These are phyloP conservation scores for Ranitomeya variabilis DNA, from an alignment of 2,113 vertebrate genomes.

Conservation along the genomic window DNA sequence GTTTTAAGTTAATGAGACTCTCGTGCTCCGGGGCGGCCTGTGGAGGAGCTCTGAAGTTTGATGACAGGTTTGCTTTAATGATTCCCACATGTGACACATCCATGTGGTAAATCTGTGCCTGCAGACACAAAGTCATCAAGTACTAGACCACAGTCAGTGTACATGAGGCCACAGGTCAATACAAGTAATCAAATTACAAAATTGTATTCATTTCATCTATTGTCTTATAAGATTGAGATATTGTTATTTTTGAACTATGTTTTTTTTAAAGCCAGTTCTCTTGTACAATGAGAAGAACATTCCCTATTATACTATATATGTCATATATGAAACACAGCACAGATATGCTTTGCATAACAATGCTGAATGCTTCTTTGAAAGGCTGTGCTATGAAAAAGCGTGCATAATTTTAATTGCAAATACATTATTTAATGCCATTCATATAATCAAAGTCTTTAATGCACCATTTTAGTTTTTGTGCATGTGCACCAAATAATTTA, in stretches of 20 bases:
- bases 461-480: neutral
- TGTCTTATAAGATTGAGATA: neutral
- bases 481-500: constrained; percentile 4
- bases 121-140: too few relatives aligned
- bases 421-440: constrained; percentile 25
- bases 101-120: too few relatives aligned
- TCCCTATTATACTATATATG: neutral
- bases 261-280: too few relatives aligned
- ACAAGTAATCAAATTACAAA: neutral
- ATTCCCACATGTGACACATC: too few relatives aligned
- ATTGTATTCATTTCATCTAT: too few relatives aligned
- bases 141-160: too few relatives aligned
- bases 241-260: neutral
- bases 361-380: neutral
- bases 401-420: constrained; percentile 38
- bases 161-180: too few relatives aligned
- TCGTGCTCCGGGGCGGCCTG: too few relatives aligned
- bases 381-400: constrained; percentile 16
- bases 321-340: neutral
- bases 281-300: neutral
- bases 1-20: too few relatives aligned
- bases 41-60: too few relatives aligned
- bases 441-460: constrained; percentile 5
- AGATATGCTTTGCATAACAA: constrained; percentile 33
- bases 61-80: too few relatives aligned